Percentiles rank a stretch among this genome's conserved stretches.
These are phyloP conservation scores for Disparrhopalites patrizii DNA, from an alignment of 2,888 invertebrate species.

Conservation along the genomic window DNA sequence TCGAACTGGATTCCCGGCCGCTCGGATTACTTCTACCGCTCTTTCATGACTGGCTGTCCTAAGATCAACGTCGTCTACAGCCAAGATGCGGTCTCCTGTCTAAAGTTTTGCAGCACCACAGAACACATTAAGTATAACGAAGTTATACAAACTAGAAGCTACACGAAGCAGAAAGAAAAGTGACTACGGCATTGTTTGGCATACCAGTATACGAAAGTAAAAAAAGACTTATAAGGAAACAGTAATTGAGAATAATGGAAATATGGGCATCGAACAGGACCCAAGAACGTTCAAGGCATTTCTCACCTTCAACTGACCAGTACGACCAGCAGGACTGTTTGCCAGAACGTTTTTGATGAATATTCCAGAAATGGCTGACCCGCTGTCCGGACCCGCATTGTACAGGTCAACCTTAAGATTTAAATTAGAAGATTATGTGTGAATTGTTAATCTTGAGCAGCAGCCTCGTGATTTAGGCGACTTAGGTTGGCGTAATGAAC, in stretches of 20 bases:
- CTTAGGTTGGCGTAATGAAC: too few relatives aligned
- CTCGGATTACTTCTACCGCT: slow-evolving; percentile 90
- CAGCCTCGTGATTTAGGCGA: too few relatives aligned
- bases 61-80: slow-evolving; percentile 87
- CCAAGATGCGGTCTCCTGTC: slow-evolving; percentile 83
- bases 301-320: slow-evolving; percentile 82
- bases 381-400: slow-evolving; percentile 64
- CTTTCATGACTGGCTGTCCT: slow-evolving; percentile 86
- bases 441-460: too few relatives aligned
- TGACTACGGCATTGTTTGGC: not conserved
- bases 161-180: not conserved
- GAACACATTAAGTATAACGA: too few relatives aligned
- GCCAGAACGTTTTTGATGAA: slow-evolving; percentile 96
- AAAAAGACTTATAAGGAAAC: too few relatives aligned
- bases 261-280: too few relatives aligned
- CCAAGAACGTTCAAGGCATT: too few relatives aligned
- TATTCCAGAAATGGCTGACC: slow-evolving; percentile 79
- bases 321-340: slow-evolving; percentile 86
- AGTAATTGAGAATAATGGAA: too few relatives aligned
- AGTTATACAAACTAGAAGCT: not conserved
- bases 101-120: slow-evolving; percentile 54
- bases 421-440: not conserved
- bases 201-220: too few relatives aligned
- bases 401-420: slow-evolving; percentile 70
- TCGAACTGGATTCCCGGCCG: slow-evolving; percentile 79